These are phyloP conservation scores for Steinernema hermaphroditum DNA, from an alignment of 2,888 invertebrate genomes.

Conservation along the genomic window DNA sequence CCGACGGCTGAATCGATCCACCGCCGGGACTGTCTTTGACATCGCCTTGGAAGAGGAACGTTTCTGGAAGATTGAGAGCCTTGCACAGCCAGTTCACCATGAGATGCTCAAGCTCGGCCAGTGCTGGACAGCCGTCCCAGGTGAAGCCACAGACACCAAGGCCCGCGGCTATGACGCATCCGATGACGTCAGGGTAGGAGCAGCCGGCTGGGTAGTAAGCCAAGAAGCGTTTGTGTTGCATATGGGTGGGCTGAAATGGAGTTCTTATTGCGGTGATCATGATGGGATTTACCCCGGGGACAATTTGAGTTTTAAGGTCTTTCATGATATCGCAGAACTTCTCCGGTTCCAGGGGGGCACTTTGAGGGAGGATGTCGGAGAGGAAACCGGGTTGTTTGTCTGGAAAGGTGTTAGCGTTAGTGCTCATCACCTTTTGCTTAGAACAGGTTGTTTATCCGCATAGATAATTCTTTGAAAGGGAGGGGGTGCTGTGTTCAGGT, in stretches of 20 bases:
- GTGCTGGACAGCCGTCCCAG: background rate
- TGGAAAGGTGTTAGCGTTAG: too few species aligned
- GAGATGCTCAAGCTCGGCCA: conserved; percentile 73
- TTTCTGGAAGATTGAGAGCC: conserved; percentile 87
- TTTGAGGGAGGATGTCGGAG: conserved; percentile 77
- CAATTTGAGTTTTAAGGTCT: conserved; percentile 82
- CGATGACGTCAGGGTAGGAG: conserved; percentile 90
- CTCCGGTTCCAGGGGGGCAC: conserved; percentile 81
- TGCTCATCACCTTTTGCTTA: background rate
- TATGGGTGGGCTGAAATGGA: conserved; percentile 75
- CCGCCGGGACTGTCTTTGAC: conserved; percentile 35
- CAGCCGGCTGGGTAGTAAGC: conserved; percentile 98
- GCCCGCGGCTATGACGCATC: conserved; percentile 83
- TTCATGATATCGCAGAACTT: conserved; percentile 81
- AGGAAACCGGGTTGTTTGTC: conserved; percentile 79
- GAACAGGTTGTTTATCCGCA: too few species aligned
- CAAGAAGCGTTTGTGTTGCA: conserved; percentile 96
- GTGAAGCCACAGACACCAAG: conserved; percentile 1
- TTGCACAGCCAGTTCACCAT: conserved; percentile 90
- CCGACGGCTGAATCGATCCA: conserved; percentile 76
- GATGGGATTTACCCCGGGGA: conserved; percentile 87
- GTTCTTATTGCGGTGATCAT: too few species aligned
- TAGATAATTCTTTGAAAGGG: too few species aligned
- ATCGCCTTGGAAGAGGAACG: conserved; percentile 73
- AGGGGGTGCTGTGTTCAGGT: too few species aligned